Evolutionary conservation across 2,888 invertebrate genomes (phyloP).

Genomic region (Trissonchulus sp.): DNA sequence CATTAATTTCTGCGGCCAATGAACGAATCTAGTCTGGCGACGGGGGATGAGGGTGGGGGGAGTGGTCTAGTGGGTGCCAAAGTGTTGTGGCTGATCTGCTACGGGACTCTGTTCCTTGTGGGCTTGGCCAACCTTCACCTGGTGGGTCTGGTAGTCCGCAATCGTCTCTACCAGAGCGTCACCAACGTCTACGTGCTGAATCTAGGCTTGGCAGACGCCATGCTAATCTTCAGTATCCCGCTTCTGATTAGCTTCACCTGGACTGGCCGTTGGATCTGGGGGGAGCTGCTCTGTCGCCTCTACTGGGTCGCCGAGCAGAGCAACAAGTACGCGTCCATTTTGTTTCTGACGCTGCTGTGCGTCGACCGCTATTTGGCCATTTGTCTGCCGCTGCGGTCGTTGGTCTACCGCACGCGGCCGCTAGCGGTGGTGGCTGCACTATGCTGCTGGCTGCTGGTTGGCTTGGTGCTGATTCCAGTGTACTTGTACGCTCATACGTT

Average conservation of each 20-base stretch:
- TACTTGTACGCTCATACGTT: not conserved
- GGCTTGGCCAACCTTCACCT: not conserved
- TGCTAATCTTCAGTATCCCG: not conserved
- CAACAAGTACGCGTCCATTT: not conserved
- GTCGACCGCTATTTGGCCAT: not conserved
- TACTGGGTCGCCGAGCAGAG: not conserved
- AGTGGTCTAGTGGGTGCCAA: too few species aligned
- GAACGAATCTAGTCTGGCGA: too few species aligned
- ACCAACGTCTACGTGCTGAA: not conserved
- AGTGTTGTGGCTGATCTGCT: too few species aligned
- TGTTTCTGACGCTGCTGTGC: not conserved
- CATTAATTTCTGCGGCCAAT: too few species aligned
- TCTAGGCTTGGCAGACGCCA: not conserved
- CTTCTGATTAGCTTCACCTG: not conserved
- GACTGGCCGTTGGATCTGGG: not conserved
- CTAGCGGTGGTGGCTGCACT: too few species aligned
- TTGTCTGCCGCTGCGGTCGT: not conserved
- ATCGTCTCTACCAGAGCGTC: not conserved
- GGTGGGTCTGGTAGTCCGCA: not conserved
- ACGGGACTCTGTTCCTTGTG: not conserved
- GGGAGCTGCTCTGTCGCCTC: not conserved
- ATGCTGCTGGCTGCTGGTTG: not conserved
- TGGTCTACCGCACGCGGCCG: too few species aligned
- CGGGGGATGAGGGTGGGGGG: too few species aligned
- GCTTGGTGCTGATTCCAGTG: not conserved